phyloP scores from a whole-genome alignment of 2,888 invertebrate species.

The Polydrusus pterygomalis region DNA sequence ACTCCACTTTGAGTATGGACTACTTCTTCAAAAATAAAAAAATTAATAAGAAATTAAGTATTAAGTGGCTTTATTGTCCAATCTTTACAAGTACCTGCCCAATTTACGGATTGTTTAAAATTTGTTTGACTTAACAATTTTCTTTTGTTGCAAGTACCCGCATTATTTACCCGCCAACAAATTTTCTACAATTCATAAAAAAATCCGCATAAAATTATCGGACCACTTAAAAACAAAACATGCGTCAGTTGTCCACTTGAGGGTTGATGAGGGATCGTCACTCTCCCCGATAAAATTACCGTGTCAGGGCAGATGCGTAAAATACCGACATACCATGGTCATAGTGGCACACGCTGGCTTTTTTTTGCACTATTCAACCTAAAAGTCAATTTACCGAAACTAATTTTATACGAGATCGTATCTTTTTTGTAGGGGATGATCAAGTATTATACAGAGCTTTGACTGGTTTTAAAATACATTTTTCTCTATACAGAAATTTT shows the following conservation, averaged over 20 bases:
- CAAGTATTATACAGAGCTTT: not conserved
- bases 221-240: slow-evolving; percentile 43
- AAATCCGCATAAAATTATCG: slow-evolving; percentile 17
- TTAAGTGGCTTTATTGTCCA: no score
- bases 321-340: slow-evolving; percentile 49
- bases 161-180: slow-evolving; percentile 11
- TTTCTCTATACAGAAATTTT: no score
- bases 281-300: slow-evolving; percentile 21
- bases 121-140: no score
- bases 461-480: not conserved
- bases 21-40: no score
- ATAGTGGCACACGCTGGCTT: slow-evolving; percentile 35
- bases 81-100: no score
- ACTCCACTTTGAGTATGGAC: no score
- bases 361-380: slow-evolving; percentile 28
- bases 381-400: slow-evolving; percentile 50
- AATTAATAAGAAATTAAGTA: no score
- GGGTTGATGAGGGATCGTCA: slow-evolving; percentile 26
- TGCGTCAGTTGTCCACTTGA: slow-evolving; percentile 57
- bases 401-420: slow-evolving; percentile 35
- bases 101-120: no score
- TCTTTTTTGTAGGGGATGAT: not conserved
- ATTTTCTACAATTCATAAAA: slow-evolving; percentile 24
- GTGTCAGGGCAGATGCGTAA: slow-evolving; percentile 57
- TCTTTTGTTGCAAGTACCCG: slow-evolving; percentile 1